Percentiles rank a stretch among this genome's conserved stretches.
Evolutionary conservation across 2,888 invertebrate species (phyloP).

Genomic region (Hololepta plana): DNA sequence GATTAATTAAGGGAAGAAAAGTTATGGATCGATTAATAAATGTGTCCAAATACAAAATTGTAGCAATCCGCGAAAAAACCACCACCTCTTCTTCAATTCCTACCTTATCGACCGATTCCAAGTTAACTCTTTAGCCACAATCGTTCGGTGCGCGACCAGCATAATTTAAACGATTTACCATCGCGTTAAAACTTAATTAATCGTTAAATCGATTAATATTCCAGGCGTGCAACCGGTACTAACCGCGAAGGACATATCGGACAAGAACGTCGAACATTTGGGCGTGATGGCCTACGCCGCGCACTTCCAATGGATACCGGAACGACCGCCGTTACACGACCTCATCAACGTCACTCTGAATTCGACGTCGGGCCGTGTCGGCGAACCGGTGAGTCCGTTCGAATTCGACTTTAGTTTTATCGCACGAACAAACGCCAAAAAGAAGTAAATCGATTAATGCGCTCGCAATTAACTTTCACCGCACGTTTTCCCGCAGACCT

Average conservation of each 20-base stretch:
- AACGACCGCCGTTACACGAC: slow-evolving; percentile 67
- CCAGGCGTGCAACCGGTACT: slow-evolving; percentile 74
- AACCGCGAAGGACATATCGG: slow-evolving; percentile 86
- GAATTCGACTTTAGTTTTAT: not conserved
- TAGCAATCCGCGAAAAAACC: too few relatives aligned
- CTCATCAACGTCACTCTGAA: slow-evolving; percentile 64
- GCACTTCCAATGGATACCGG: slow-evolving; percentile 76
- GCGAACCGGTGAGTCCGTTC: slow-evolving; percentile 50
- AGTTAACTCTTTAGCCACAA: not conserved
- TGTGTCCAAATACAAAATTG: too few relatives aligned
- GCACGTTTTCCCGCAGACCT: slow-evolving; percentile 37
- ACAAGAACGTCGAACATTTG: slow-evolving; percentile 86
- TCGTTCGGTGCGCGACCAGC: too few relatives aligned
- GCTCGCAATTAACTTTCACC: not conserved
- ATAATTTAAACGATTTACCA: too few relatives aligned
- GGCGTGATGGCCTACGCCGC: slow-evolving; percentile 97
- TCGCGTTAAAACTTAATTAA: too few relatives aligned
- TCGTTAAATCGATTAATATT: too few relatives aligned
- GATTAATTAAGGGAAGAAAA: too few relatives aligned
- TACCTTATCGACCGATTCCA: too few relatives aligned
- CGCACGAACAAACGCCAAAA: not conserved
- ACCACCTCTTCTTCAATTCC: too few relatives aligned
- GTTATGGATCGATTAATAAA: too few relatives aligned
- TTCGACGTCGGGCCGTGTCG: slow-evolving; percentile 69
- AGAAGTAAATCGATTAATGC: not conserved